phyloP scores from a whole-genome alignment of 2,888 invertebrate genomes.

The Chalcosyrphus nemorum region DNA sequence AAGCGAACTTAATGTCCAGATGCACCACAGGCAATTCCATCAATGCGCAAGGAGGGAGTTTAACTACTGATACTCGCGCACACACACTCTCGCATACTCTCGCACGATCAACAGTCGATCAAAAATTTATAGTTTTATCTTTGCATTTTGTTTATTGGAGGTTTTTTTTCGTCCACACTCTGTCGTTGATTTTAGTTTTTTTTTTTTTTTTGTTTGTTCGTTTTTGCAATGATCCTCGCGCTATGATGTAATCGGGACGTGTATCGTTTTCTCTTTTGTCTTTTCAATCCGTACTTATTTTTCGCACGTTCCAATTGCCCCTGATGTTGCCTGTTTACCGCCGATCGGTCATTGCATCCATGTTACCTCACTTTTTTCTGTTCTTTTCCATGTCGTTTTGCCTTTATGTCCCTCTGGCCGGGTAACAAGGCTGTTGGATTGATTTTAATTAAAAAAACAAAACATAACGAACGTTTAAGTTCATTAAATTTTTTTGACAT shows the following conservation, averaged over 20 bases:
- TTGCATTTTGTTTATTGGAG: constrained; percentile 36
- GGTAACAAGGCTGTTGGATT: constrained; percentile 39
- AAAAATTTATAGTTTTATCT: constrained; percentile 47
- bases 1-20: constrained; percentile 9
- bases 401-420: neutral
- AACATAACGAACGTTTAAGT: neutral
- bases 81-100: constrained; percentile 11
- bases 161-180: too few relatives aligned
- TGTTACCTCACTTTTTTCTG: constrained; percentile 56
- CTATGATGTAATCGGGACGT: constrained; percentile 71
- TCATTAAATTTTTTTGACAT: neutral
- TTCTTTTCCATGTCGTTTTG: constrained; percentile 13
- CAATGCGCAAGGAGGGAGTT: constrained; percentile 11
- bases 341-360: constrained; percentile 65
- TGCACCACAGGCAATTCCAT: constrained; percentile 33
- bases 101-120: constrained; percentile 25
- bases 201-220: constrained; percentile 9
- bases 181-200: too few relatives aligned
- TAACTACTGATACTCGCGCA: constrained; percentile 22
- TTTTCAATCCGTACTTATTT: constrained; percentile 46
- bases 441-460: constrained; percentile 44
- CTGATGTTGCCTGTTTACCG: constrained; percentile 32
- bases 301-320: constrained; percentile 52
- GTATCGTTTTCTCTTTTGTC: constrained; percentile 64
- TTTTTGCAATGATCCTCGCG: constrained; percentile 46